Percentiles rank a stretch among this genome's conserved stretches.
These are phyloP conservation scores for Arrhopalites spinosus DNA, from an alignment of 2,888 invertebrate species.

Conservation along the genomic window DNA sequence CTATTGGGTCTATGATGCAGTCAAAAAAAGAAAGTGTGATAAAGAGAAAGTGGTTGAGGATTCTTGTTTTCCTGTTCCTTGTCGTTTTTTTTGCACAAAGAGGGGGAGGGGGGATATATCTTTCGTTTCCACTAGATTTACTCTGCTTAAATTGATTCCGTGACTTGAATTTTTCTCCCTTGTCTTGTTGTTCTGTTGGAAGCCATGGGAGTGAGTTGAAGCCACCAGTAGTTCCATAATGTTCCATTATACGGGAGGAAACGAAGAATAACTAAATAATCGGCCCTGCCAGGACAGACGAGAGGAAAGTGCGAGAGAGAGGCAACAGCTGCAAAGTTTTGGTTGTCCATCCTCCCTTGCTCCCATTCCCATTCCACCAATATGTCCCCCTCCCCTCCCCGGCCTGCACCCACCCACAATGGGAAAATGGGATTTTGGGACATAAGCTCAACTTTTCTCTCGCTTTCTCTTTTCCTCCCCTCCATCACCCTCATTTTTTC, in stretches of 20 bases:
- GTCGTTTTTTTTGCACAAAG: neutral
- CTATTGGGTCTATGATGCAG: too few relatives aligned
- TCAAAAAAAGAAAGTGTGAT: too few relatives aligned
- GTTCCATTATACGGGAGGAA: neutral
- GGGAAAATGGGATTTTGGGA: neutral
- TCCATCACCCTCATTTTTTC: neutral
- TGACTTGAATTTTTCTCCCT: slow-evolving; percentile 37
- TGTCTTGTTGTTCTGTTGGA: slow-evolving; percentile 9
- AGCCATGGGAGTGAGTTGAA: neutral
- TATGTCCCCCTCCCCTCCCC: too few relatives aligned
- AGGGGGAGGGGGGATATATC: neutral
- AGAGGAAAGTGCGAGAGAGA: neutral
- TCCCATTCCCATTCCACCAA: too few relatives aligned
- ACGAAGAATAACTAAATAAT: slow-evolving; percentile 16
- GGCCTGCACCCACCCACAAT: too few relatives aligned
- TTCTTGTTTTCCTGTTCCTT: neutral
- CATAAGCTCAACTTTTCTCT: neutral
- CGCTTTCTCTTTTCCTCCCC: too few relatives aligned
- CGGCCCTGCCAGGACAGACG: neutral
- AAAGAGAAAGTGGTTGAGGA: too few relatives aligned
- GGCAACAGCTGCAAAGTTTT: too few relatives aligned
- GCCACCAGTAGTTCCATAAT: neutral
- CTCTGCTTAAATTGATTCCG: slow-evolving; percentile 40
- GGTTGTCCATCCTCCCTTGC: too few relatives aligned
- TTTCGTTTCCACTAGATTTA: slow-evolving; percentile 30